Evolutionary conservation across 2,888 invertebrate species (phyloP).

Genomic region (Autographa pulchrina): DNA sequence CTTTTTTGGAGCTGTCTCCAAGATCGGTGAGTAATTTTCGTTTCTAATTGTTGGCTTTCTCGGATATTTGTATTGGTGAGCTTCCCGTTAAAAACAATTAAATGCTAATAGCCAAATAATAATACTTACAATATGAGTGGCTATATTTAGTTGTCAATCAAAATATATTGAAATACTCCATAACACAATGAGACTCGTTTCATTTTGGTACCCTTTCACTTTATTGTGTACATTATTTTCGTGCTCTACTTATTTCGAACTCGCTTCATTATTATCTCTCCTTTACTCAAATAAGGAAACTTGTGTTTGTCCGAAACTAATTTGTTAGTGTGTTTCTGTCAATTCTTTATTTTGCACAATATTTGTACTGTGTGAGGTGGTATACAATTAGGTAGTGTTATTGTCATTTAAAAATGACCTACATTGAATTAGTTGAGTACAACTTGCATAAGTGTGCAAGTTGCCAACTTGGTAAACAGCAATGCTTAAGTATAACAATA

Average conservation of each 20-base stretch:
- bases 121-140: conserved; percentile 18
- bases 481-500: background rate
- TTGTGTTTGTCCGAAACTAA: conserved; percentile 13
- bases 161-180: conserved; percentile 33
- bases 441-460: conserved; percentile 11
- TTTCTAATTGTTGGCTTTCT: conserved; percentile 65
- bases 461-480: background rate
- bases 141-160: conserved; percentile 11
- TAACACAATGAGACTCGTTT: conserved; percentile 66
- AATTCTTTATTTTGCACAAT: conserved; percentile 11
- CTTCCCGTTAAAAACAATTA: conserved; percentile 57
- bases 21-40: conserved; percentile 78
- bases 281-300: conserved; percentile 21
- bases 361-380: conserved; percentile 2
- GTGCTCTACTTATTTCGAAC: conserved; percentile 86
- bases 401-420: conserved; percentile 44
- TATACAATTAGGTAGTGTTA: conserved; percentile 22
- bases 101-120: conserved; percentile 35
- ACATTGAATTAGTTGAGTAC: conserved; percentile 23
- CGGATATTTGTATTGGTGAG: conserved; percentile 62
- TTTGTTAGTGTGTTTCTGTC: conserved; percentile 11
- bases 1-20: conserved; percentile 71
- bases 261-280: conserved; percentile 64
- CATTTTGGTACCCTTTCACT: conserved; percentile 86
- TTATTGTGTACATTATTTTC: conserved; percentile 86